Evolutionary conservation across 1,140 invertebrate species (phyloP).

Genomic region (Brachystomella parvula): DNA sequence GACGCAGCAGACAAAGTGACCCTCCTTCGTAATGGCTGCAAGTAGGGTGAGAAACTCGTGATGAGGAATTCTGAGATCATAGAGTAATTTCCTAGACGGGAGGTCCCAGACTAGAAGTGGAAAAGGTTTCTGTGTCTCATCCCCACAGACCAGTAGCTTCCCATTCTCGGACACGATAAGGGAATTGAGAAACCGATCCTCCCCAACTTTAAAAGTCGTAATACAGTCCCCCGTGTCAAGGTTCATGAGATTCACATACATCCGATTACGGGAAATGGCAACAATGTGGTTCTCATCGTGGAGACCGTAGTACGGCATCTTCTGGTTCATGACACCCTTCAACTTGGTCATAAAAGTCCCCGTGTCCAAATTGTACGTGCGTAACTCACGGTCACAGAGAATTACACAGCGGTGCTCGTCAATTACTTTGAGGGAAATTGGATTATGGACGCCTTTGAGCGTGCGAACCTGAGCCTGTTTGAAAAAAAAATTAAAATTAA

Average conservation of each 20-base stretch:
- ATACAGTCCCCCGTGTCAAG: constrained; percentile 71
- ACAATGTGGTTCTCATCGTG: constrained; percentile 70
- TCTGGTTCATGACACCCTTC: constrained; percentile 76
- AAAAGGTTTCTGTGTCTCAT: constrained; percentile 84
- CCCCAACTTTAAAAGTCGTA: constrained; percentile 77
- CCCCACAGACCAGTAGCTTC: constrained; percentile 75
- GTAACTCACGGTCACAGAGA: constrained; percentile 67
- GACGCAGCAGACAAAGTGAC: constrained; percentile 55
- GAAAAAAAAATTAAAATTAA: not conserved
- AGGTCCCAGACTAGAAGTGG: constrained; percentile 77
- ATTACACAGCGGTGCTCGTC: constrained; percentile 66
- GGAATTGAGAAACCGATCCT: constrained; percentile 79
- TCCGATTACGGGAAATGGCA: constrained; percentile 70
- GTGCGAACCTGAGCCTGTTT: constrained; percentile 55
- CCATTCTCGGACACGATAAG: constrained; percentile 77
- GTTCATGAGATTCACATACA: constrained; percentile 86
- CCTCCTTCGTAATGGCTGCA: constrained; percentile 77
- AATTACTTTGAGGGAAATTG: constrained; percentile 59
- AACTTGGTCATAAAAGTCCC: constrained; percentile 62
- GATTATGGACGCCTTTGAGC: constrained; percentile 59
- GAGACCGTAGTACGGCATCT: constrained; percentile 79
- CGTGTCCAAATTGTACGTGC: constrained; percentile 67
- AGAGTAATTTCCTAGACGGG: constrained; percentile 68
- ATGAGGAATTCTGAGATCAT: constrained; percentile 76
- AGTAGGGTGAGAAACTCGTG: constrained; percentile 78